Evolutionary conservation across 2,888 invertebrate species (phyloP).

Genomic region (Troides helena): DNA sequence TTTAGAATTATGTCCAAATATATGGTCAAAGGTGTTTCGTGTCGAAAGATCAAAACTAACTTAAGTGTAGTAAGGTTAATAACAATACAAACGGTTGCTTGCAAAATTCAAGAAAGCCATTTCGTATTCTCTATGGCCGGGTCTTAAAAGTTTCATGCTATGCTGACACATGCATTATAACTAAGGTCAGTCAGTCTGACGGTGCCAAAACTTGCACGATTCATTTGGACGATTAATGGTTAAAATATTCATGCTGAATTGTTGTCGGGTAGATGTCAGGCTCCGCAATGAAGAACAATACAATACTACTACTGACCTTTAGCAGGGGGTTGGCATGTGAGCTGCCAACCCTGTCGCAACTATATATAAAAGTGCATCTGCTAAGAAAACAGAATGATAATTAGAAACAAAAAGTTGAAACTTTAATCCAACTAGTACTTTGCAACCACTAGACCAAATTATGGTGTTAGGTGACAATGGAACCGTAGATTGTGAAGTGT

Average conservation of each 20-base stretch:
- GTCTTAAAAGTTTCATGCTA: conserved; percentile 49
- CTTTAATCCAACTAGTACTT: no score
- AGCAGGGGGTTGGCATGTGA: background rate
- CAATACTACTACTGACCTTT: background rate
- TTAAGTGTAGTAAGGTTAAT: background rate
- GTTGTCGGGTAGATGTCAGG: conserved; percentile 63
- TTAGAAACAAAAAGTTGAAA: background rate
- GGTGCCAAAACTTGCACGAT: conserved; percentile 67
- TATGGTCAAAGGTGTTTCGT: no score
- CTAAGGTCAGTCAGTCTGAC: conserved; percentile 65
- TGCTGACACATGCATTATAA: conserved; percentile 52
- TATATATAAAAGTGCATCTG: background rate
- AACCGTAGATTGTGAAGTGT: no score
- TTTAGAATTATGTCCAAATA: no score
- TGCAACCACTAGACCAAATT: no score
- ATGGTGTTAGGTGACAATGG: no score
- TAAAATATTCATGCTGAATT: conserved; percentile 76
- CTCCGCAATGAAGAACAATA: conserved; percentile 60
- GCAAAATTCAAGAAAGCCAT: background rate
- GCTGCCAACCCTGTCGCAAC: background rate
- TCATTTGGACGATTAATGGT: conserved; percentile 75
- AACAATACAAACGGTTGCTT: background rate
- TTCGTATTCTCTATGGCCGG: background rate
- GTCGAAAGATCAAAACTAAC: no score
- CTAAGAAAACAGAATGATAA: background rate